Evolutionary conservation across 2,113 vertebrate genomes (phyloP).

Genomic region (Acinonyx jubatus): DNA sequence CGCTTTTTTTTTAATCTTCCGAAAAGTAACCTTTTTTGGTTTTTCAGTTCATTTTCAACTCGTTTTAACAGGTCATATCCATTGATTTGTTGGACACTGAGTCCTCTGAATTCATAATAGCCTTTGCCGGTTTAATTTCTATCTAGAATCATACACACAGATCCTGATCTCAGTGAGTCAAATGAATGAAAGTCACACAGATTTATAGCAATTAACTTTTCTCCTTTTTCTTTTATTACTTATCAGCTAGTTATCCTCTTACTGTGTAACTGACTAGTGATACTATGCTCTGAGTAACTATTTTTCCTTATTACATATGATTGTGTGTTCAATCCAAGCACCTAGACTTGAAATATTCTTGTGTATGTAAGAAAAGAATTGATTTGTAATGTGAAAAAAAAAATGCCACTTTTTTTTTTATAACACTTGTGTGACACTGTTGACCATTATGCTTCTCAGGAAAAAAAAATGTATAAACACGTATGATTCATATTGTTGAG

Average conservation of each 20-base stretch:
- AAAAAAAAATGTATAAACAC: neutral
- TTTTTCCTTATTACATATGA: neutral
- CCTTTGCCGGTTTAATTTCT: neutral
- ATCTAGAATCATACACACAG: neutral
- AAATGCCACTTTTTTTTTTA: neutral
- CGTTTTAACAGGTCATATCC: neutral
- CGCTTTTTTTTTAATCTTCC: neutral
- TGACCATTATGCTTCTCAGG: neutral
- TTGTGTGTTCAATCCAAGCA: neutral
- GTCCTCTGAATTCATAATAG: neutral
- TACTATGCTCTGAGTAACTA: neutral
- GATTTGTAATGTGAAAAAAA: neutral
- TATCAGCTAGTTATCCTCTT: neutral
- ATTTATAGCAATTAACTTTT: neutral
- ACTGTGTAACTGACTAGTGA: neutral
- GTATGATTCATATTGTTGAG: neutral
- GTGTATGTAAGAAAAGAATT: conserved; percentile 5
- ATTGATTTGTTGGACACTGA: neutral
- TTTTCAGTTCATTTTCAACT: neutral
- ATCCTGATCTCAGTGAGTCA: neutral
- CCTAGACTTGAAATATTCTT: neutral
- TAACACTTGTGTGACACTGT: neutral
- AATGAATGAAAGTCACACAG: neutral
- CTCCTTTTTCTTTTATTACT: neutral
- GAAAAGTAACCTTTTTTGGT: neutral